Evolutionary conservation across 2,797 vertebrate genomes (phyloP).

Genomic region (Gobionotothen gibberifrons): DNA sequence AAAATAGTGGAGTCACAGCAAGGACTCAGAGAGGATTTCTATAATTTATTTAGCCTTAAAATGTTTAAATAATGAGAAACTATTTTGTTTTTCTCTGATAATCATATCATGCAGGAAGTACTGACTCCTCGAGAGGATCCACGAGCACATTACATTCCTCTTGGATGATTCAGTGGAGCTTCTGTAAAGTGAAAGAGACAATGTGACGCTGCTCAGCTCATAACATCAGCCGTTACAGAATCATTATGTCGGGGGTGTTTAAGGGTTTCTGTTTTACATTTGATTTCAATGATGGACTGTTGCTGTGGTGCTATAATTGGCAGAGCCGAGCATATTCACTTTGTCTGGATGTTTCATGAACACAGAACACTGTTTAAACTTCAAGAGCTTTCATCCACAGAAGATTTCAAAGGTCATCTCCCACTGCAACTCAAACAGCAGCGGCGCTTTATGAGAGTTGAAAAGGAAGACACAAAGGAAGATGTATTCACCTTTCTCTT

Average conservation of each 20-base stretch:
- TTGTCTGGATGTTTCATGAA: constrained; percentile 28
- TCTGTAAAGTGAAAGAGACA: constrained; percentile 33
- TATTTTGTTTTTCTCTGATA: constrained; percentile 27
- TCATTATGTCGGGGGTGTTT: constrained; percentile 36
- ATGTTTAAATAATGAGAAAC: constrained; percentile 50
- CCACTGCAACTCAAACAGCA: constrained; percentile 32
- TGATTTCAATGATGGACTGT: constrained; percentile 20
- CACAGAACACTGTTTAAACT: constrained; percentile 39
- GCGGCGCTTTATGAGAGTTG: background rate
- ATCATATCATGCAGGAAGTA: constrained; percentile 27
- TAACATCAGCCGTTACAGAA: constrained; percentile 35
- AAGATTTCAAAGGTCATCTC: constrained; percentile 17
- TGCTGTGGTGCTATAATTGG: background rate
- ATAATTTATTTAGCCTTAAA: constrained; percentile 44
- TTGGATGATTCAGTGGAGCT: constrained; percentile 18
- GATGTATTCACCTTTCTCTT: constrained; percentile 3
- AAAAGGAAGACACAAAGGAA: constrained; percentile 7
- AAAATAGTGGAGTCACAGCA: background rate
- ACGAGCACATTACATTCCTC: constrained; percentile 12
- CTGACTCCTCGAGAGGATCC: constrained; percentile 42
- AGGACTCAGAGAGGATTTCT: constrained; percentile 21
- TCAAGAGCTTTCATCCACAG: constrained; percentile 23
- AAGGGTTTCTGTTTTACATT: constrained; percentile 33
- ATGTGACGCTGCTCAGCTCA: constrained; percentile 21
- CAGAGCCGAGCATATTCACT: constrained; percentile 20